Percentiles rank a stretch among this genome's conserved stretches.
Conservation (phyloP, 2,797 vertebrate species). For the Pantherophis vulpinus region DNA sequence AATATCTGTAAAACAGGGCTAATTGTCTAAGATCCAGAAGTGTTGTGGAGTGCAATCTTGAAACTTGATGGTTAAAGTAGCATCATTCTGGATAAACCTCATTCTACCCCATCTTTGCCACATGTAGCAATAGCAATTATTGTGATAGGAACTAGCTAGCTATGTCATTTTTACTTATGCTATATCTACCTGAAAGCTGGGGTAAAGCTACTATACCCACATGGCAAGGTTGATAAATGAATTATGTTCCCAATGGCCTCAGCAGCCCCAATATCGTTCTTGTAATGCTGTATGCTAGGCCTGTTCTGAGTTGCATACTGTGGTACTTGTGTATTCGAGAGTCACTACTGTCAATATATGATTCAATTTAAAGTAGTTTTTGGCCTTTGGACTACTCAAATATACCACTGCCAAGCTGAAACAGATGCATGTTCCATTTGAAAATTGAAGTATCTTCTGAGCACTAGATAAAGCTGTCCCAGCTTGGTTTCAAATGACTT, state of each 20-base stretch:
- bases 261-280: not conserved
- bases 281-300: not conserved
- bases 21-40: not conserved
- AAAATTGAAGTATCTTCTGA: not conserved
- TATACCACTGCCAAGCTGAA: not conserved
- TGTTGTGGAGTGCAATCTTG: not conserved
- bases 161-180: not conserved
- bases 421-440: not conserved
- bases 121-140: not conserved
- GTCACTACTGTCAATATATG: not conserved
- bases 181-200: not conserved
- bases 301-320: not conserved
- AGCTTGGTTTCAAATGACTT: not conserved
- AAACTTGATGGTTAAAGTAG: not conserved
- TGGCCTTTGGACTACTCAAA: not conserved
- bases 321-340: not conserved
- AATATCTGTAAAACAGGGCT: not conserved
- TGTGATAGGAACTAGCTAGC: not conserved
- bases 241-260: not conserved
- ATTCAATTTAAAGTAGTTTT: not conserved
- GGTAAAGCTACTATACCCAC: not conserved
- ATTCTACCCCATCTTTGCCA: not conserved
- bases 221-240: not conserved
- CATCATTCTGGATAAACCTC: not conserved
- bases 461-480: not conserved